Conservation (phyloP, 2,888 invertebrate genomes). For the Cyaniris semiargus region DNA sequence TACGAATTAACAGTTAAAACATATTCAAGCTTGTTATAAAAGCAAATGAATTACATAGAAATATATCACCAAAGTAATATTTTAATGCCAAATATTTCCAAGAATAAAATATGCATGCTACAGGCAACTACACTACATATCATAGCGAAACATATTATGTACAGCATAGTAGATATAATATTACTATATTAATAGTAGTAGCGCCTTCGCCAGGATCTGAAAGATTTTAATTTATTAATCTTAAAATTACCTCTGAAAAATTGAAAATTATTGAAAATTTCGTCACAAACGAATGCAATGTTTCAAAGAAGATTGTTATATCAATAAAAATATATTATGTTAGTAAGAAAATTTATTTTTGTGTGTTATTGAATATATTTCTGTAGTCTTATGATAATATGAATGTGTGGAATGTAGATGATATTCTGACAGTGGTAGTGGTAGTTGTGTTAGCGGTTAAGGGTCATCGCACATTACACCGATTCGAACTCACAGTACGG, state of each 20-base stretch:
- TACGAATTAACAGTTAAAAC: too few relatives aligned
- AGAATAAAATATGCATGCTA: conserved; percentile 11
- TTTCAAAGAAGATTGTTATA: background rate
- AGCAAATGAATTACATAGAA: background rate
- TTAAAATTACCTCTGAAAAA: conserved; percentile 29
- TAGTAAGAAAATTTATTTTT: too few relatives aligned
- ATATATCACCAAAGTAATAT: background rate
- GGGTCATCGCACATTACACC: too few relatives aligned
- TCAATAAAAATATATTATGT: background rate
- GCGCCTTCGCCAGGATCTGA: conserved; percentile 70
- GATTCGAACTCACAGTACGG: too few relatives aligned
- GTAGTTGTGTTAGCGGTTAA: too few relatives aligned
- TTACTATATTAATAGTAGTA: conserved; percentile 68
- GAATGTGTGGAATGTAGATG: too few relatives aligned
- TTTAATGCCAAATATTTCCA: background rate
- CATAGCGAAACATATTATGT: conserved; percentile 42
- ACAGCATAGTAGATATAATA: conserved; percentile 46
- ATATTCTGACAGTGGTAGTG: too few relatives aligned
- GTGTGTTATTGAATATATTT: too few relatives aligned
- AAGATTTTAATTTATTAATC: conserved; percentile 48
- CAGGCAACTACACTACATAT: conserved; percentile 33
- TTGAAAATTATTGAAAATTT: background rate
- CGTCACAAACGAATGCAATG: background rate
- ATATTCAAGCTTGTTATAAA: background rate
- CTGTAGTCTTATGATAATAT: too few relatives aligned